These are phyloP conservation scores for Smutsia temminckii DNA, from an alignment of 2,797 vertebrate species.

Conservation along the genomic window DNA sequence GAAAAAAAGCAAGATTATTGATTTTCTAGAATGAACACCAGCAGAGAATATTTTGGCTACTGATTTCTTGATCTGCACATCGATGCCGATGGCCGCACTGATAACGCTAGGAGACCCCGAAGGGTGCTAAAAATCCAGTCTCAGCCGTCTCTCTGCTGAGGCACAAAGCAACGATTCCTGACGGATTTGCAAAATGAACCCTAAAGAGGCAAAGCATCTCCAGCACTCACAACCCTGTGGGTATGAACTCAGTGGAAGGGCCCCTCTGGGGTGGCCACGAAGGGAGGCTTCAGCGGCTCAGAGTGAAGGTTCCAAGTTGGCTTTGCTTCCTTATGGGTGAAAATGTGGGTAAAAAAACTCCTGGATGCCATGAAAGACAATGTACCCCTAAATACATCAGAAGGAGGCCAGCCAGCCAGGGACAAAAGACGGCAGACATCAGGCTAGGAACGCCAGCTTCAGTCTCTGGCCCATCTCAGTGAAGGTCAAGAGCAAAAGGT, in stretches of 20 bases:
- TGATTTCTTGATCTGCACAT: background rate
- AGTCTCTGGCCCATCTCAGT: background rate
- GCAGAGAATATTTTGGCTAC: background rate
- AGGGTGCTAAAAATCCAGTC: constrained; percentile 4
- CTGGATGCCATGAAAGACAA: background rate
- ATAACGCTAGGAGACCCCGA: background rate
- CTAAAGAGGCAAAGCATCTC: background rate
- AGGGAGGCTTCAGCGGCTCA: background rate
- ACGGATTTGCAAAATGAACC: background rate
- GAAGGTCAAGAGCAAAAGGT: background rate
- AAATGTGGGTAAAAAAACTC: background rate
- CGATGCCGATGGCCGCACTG: accelerated
- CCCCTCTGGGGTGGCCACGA: background rate
- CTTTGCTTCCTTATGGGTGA: background rate
- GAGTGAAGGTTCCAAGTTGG: background rate
- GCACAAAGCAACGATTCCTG: background rate
- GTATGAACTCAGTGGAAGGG: background rate
- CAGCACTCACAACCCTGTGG: background rate
- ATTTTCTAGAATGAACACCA: constrained; percentile 37
- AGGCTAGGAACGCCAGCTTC: background rate
- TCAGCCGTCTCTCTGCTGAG: background rate
- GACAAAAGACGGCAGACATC: background rate
- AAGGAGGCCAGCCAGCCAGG: background rate
- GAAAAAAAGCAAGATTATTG: constrained; percentile 19
- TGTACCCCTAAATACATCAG: background rate